Evolutionary conservation across 92 coral and sea anemone genomes (phyloP).

Genomic region (Paramuricea clavata): DNA sequence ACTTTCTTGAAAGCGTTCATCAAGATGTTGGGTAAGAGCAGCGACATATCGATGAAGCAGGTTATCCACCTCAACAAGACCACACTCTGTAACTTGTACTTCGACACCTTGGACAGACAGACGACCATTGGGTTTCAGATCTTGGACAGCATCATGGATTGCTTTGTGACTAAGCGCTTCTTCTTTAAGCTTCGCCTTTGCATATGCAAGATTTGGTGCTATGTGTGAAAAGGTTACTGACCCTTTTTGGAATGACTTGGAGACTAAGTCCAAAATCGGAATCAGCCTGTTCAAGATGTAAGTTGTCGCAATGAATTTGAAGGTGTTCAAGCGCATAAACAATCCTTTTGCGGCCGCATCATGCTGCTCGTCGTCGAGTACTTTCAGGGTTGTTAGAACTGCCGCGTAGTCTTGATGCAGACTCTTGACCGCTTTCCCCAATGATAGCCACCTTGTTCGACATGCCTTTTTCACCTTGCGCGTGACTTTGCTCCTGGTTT

Average conservation of each 20-base stretch:
- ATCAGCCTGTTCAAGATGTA: slow-evolving; percentile 44
- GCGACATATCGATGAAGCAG: slow-evolving; percentile 41
- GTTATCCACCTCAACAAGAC: slow-evolving; percentile 48
- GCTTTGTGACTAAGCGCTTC: slow-evolving; percentile 55
- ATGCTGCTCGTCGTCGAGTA: slow-evolving; percentile 45
- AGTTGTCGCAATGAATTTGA: slow-evolving; percentile 47
- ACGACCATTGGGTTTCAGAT: slow-evolving; percentile 45
- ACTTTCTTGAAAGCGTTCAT: slow-evolving; percentile 42
- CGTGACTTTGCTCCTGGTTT: slow-evolving; percentile 26
- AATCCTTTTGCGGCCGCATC: slow-evolving; percentile 59
- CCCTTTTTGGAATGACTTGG: slow-evolving; percentile 57
- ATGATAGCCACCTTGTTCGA: slow-evolving; percentile 44
- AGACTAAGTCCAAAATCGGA: slow-evolving; percentile 27
- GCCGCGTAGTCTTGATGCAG: no score
- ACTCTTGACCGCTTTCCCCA: slow-evolving; percentile 52
- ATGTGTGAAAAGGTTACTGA: slow-evolving; percentile 52
- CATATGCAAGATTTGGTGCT: slow-evolving; percentile 47
- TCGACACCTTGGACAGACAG: slow-evolving; percentile 45
- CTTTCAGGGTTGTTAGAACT: no score
- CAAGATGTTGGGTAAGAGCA: slow-evolving; percentile 54
- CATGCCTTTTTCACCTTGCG: slow-evolving; percentile 51
- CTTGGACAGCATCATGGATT: slow-evolving; percentile 44
- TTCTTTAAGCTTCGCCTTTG: slow-evolving; percentile 41
- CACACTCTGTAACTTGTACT: slow-evolving; percentile 14
- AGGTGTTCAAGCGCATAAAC: slow-evolving; percentile 43